These are phyloP conservation scores for Sogatella furcifera DNA, from an alignment of 1,140 invertebrate species.

Conservation along the genomic window DNA sequence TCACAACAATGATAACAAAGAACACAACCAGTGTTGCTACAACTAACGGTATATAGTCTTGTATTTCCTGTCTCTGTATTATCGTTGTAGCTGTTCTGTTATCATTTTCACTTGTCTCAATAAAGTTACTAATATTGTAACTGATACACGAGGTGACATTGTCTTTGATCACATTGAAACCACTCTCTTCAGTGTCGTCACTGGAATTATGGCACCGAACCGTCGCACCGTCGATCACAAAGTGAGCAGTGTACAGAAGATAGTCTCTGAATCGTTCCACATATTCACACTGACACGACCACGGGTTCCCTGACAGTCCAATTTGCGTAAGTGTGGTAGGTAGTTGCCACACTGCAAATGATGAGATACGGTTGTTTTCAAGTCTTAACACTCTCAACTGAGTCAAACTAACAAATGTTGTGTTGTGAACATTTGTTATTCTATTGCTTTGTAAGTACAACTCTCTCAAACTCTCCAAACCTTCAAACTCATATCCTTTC, in stretches of 20 bases:
- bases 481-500: slow-evolving; percentile 75
- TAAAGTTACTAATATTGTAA: slow-evolving; percentile 28
- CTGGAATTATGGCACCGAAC: slow-evolving; percentile 52
- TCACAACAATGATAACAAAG: slow-evolving; percentile 55
- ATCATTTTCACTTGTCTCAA: slow-evolving; percentile 44
- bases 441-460: slow-evolving; percentile 55
- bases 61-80: slow-evolving; percentile 53
- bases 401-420: slow-evolving; percentile 60
- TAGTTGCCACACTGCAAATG: slow-evolving; percentile 65
- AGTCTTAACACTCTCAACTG: slow-evolving; percentile 59
- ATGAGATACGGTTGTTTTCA: slow-evolving; percentile 64
- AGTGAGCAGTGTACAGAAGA: slow-evolving; percentile 46
- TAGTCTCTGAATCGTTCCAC: slow-evolving; percentile 68
- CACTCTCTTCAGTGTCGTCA: slow-evolving; percentile 40
- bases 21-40: slow-evolving; percentile 59
- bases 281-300: slow-evolving; percentile 81
- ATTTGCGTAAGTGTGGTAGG: slow-evolving; percentile 51
- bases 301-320: slow-evolving; percentile 66
- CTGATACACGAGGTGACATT: slow-evolving; percentile 25
- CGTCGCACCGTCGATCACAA: slow-evolving; percentile 48
- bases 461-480: slow-evolving; percentile 47
- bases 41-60: slow-evolving; percentile 68
- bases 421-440: slow-evolving; percentile 59
- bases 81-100: slow-evolving; percentile 59
- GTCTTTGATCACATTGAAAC: slow-evolving; percentile 38